Evolutionary conservation across 2,113 vertebrate genomes (phyloP).

Genomic region (Hypocryptadius cinnamomeus): DNA sequence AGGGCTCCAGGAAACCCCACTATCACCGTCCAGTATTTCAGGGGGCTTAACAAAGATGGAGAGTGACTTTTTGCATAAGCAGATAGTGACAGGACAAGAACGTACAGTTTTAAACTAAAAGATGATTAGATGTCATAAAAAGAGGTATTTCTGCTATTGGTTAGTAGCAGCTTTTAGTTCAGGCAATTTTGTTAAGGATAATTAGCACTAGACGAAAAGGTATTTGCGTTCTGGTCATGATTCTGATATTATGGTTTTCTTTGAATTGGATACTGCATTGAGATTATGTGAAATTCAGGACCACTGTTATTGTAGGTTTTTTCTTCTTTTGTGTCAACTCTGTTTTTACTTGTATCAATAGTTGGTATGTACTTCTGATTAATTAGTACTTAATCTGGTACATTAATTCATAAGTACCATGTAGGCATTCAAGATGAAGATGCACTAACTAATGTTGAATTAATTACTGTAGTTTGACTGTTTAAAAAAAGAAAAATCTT

Average conservation of each 20-base stretch:
- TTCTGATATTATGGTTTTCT: neutral
- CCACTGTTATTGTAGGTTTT: neutral
- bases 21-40: neutral
- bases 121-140: neutral
- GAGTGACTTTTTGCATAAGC: neutral
- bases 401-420: neutral
- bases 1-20: neutral
- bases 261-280: neutral
- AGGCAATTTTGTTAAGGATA: neutral
- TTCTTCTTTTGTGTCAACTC: neutral
- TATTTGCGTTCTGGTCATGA: neutral
- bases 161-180: neutral
- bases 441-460: neutral
- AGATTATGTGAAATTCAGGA: neutral
- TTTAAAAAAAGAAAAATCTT: neutral
- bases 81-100: neutral
- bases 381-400: neutral
- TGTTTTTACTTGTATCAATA: neutral
- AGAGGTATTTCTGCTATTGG: neutral
- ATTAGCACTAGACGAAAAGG: neutral
- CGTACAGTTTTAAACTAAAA: neutral
- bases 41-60: neutral
- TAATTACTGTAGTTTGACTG: neutral
- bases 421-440: neutral
- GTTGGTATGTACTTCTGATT: neutral